Conservation (phyloP, 2,888 invertebrate genomes). For the Fissipunctia ypsillon region DNA sequence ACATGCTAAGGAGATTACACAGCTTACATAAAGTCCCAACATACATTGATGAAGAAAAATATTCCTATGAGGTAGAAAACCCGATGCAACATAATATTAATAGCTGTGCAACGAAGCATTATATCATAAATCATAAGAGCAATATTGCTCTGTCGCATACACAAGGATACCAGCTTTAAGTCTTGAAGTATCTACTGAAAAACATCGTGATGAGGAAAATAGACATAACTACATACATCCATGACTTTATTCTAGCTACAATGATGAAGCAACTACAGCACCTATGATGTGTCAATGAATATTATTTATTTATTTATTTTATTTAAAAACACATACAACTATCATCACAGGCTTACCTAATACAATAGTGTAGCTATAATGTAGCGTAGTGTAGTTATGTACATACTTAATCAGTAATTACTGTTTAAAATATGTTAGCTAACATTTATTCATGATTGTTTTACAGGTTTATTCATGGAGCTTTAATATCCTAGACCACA, state of each 20-base stretch:
- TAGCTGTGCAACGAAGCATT: constrained; percentile 14
- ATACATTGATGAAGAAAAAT: constrained; percentile 21
- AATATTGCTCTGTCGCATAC: constrained; percentile 21
- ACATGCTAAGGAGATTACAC: not conserved
- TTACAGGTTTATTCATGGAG: constrained; percentile 35
- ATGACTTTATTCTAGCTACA: constrained; percentile 44
- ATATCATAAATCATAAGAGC: constrained; percentile 42
- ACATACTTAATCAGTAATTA: constrained; percentile 28
- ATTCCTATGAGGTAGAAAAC: constrained; percentile 16
- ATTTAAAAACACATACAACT: too few species aligned
- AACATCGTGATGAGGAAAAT: constrained; percentile 56
- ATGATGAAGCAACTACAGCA: constrained; percentile 35
- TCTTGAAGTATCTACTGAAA: constrained; percentile 43
- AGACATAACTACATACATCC: constrained; percentile 4
- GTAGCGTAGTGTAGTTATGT: too few species aligned
- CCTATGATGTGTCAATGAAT: constrained; percentile 41
- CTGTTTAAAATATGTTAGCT: constrained; percentile 8
- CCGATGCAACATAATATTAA: constrained; percentile 4
- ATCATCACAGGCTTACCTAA: too few species aligned
- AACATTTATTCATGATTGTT: constrained; percentile 18
- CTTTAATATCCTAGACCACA: constrained; percentile 30
- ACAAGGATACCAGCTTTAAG: constrained; percentile 44
- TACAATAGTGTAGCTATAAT: too few species aligned
- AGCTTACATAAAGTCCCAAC: not conserved
- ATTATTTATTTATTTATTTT: too few species aligned